Conservation (phyloP, 2,797 vertebrate species). For the Enteromius paludinosus region DNA sequence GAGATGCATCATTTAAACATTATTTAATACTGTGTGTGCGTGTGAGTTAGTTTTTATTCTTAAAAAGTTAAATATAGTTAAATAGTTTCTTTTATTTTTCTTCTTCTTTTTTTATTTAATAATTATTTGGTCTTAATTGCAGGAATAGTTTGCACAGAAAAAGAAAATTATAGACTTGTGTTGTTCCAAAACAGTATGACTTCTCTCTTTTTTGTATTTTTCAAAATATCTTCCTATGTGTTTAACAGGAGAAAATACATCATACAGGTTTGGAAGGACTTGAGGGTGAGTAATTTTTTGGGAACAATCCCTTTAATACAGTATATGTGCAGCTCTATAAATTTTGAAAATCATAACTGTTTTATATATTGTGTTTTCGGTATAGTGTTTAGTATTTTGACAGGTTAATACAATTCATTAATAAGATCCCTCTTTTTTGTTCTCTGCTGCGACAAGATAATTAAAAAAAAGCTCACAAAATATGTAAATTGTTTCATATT, state of each 20-base stretch:
- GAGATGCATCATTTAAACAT: too few relatives aligned
- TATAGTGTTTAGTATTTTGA: background rate
- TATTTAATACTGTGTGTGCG: too few relatives aligned
- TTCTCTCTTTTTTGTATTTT: background rate
- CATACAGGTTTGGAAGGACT: background rate
- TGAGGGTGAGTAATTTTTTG: background rate
- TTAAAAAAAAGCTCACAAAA: background rate
- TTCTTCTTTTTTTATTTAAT: too few relatives aligned
- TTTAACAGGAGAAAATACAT: background rate
- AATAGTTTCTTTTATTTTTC: too few relatives aligned
- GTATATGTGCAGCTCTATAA: background rate
- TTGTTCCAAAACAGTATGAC: background rate
- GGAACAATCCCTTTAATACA: background rate
- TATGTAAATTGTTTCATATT: conserved; percentile 3
- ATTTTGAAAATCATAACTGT: background rate
- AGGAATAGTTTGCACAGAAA: too few relatives aligned
- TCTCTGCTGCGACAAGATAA: background rate
- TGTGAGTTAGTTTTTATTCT: too few relatives aligned
- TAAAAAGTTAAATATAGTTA: too few relatives aligned
- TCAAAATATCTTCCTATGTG: background rate
- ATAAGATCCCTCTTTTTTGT: background rate
- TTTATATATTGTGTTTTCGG: too few relatives aligned
- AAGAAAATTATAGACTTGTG: background rate
- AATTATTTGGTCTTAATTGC: background rate
- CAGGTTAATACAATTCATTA: conserved; percentile 24